A percentile compares a stretch with the other conserved stretches of the same genome.
phyloP scores from a whole-genome alignment of 2,888 invertebrate genomes.

The Glyphotaelius pellucidus region DNA sequence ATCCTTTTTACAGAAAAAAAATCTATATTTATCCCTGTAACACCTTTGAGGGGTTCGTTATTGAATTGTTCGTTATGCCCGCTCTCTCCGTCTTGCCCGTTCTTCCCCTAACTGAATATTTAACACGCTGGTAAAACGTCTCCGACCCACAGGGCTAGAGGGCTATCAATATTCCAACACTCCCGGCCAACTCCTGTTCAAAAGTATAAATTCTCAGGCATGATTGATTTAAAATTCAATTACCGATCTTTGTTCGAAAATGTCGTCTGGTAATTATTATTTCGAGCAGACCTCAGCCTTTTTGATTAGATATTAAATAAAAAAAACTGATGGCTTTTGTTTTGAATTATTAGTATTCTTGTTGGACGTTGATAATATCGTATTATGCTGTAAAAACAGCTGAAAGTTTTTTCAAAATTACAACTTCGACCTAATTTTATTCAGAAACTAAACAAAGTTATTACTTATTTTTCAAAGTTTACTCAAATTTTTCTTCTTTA shows the following conservation, averaged over 20 bases:
- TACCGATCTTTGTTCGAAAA: neutral
- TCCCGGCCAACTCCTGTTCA: neutral
- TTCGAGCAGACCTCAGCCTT: neutral
- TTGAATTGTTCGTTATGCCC: neutral
- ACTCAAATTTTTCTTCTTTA: too few species aligned
- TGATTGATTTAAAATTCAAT: conserved; percentile 2
- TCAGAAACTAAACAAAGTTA: too few species aligned
- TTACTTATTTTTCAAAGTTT: too few species aligned
- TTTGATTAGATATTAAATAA: neutral
- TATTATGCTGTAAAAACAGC: too few species aligned
- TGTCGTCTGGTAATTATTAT: neutral
- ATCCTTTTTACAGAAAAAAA: neutral
- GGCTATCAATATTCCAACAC: neutral
- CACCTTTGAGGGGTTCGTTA: neutral
- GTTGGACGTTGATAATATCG: neutral
- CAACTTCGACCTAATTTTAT: too few species aligned
- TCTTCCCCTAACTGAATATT: conserved; percentile 9
- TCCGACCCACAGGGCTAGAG: neutral
- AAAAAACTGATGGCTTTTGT: neutral
- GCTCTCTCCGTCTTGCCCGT: neutral
- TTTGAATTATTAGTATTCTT: neutral
- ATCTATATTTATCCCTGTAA: neutral
- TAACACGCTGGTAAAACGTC: neutral
- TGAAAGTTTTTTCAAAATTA: too few species aligned
- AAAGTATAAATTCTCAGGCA: neutral